A percentile compares a stretch with the other conserved stretches of the same genome.
Conservation (phyloP, 2,113 vertebrate species). For the Ahaetulla prasina region DNA sequence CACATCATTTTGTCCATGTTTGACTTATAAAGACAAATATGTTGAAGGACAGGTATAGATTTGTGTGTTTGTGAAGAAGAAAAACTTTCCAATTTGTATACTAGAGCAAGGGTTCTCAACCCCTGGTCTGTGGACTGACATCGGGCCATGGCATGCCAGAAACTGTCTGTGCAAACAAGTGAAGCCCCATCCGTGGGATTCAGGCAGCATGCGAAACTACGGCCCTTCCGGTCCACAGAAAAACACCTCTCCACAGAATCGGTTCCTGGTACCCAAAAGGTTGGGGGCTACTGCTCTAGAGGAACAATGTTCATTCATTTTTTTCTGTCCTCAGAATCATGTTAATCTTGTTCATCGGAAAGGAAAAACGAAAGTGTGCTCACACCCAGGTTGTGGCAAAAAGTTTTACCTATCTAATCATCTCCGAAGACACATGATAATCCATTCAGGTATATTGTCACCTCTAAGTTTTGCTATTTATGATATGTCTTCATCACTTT, state of each 20-base stretch:
- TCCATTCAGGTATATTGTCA: conserved; percentile 78
- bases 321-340: conserved; percentile 74
- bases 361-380: conserved; percentile 87
- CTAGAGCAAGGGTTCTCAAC: too few species aligned
- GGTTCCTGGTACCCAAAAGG: too few species aligned
- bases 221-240: too few species aligned
- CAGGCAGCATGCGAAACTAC: too few species aligned
- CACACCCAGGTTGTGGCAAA: conserved; percentile 89
- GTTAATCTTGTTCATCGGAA: conserved; percentile 89
- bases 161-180: too few species aligned
- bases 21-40: neutral
- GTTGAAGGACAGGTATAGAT: neutral
- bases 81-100: neutral
- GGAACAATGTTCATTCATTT: too few species aligned
- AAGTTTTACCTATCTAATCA: conserved; percentile 91
- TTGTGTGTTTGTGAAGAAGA: neutral
- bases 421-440: conserved; percentile 90
- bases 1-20: neutral
- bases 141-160: too few species aligned
- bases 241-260: too few species aligned
- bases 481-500: too few species aligned
- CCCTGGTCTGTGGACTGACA: too few species aligned
- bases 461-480: neutral
- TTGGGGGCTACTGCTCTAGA: neutral
- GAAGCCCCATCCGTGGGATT: too few species aligned